Evolutionary conservation across 2,113 vertebrate genomes (phyloP), one percentile per base, ranked within the genome.

Genomic region (Myotis davidii): DNA sequence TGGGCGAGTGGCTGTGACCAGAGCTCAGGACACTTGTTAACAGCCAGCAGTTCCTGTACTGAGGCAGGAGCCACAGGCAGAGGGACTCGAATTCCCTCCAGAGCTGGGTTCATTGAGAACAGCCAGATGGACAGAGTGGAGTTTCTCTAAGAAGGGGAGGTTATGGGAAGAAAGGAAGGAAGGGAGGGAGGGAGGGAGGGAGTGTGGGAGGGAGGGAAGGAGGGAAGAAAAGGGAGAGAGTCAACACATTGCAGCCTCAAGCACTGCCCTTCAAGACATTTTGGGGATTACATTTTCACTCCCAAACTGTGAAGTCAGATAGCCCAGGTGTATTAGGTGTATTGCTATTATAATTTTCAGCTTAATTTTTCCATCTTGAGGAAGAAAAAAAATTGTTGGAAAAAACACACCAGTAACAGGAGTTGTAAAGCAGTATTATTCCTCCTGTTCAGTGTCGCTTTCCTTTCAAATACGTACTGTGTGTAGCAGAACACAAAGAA

Each of bases 401-500:
- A 25, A 97, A 37, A 56, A 69, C 2, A 56, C 13, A 25, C 10
- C 11, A 79, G 34, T 70, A 65, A 42, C 82, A 73, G 69, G 79
- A 85, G n/a, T 34, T 39, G 9, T 79, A 88, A 93, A 94, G 86
- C 76, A 90, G 77, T 65, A 74, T 0, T 42, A 8, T 42, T 42
- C 21, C 11, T 70, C 54, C 54, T 23, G 1, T 50, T 85, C 69
- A 21, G 25, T 9, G 0, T 21, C 48, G 32, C n/a, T 83, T 90
- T 73, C 77, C 73, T 84, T 39, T 87, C 86, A 86, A 83, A 77
- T 34, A 34, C 25, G 39, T 67, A 59, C 6, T 37, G 54, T 81
- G 23, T 73, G n/a, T 32, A 65, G 72, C 21, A 25, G 37, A 87
- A 89, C 59, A 77, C 76, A 90, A 81, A 90, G 78, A 82, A 94